Percentiles rank a stretch among this genome's conserved stretches.
These are phyloP conservation scores for Eospalax fontanierii DNA, from an alignment of 2,797 vertebrate genomes.

Conservation along the genomic window DNA sequence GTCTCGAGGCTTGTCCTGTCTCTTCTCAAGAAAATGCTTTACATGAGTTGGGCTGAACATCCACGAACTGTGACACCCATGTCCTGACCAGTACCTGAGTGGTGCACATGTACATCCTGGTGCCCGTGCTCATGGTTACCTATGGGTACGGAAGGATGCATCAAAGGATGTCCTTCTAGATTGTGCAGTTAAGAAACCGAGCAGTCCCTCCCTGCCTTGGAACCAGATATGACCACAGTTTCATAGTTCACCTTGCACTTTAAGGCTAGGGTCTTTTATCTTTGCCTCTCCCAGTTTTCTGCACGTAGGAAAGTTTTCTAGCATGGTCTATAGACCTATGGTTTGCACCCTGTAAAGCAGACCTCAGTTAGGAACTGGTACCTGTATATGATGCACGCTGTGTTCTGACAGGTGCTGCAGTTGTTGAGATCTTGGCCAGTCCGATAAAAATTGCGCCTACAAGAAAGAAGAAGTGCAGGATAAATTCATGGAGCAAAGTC, in stretches of 20 bases:
- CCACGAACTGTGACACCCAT: not conserved
- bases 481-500: conserved; percentile 30
- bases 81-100: not conserved
- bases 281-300: conserved; percentile 15
- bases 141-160: not conserved
- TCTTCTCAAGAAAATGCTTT: not conserved
- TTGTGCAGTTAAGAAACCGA: not conserved
- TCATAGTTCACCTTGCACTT: not conserved
- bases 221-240: conserved; percentile 3
- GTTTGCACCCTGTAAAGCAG: not conserved
- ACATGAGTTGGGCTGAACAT: not conserved
- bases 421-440: conserved; percentile 99
- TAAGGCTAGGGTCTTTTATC: not conserved
- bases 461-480: conserved; percentile 85
- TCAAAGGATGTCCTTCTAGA: not conserved
- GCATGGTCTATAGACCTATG: not conserved
- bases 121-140: not conserved
- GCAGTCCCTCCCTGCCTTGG: not conserved
- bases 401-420: conserved; percentile 98
- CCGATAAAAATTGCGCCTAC: conserved; percentile 97
- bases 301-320: not conserved
- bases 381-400: conserved; percentile 99
- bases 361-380: conserved; percentile 83
- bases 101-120: fast-evolving
- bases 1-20: not conserved